Evolutionary conservation across 2,888 invertebrate genomes (phyloP), one percentile per base, ranked within the genome.

Genomic region (Agonum fuliginosum): DNA sequence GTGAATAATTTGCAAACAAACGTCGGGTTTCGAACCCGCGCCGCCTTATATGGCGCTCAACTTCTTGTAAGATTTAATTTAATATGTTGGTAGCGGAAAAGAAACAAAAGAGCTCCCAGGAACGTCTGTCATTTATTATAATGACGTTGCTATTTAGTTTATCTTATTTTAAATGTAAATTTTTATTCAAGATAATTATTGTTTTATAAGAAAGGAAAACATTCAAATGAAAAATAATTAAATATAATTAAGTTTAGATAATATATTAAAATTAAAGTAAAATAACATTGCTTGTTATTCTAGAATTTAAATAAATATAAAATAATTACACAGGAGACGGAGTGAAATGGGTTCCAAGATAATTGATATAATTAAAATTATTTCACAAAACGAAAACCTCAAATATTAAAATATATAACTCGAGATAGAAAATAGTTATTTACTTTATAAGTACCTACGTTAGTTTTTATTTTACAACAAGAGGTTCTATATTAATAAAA

Each of bases 231-330:
- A 24, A 54, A 54, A 54, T 54, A 54, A 54, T 54, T 54, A 54
- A 54, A 54, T 54, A 54, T 54, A 54, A 54, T 54, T 54, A 54
- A 54, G 24, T 12, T 22, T 5, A 54, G 54, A 54, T 54, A 54
- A 24, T 54, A 54, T 54, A 54, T 54, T 24, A 54, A 54, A 54
- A 54, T 54, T 54, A 54, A 54, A 54, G 22, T 54, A 54, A n/a
- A 54, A 54, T 54, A 54, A 24, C 22, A 54, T 54, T 24, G 54
- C 24, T 12, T 22, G 24, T 24, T 54, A 22, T 54, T 54, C 54
- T 24, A 54, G 54, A 54, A 62, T 62, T 62, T 62, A 62, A 62
- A 62, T 62, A 62, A 62, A 62, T 62, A 62, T 34, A 62, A 34
- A 48, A 48, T 48, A 48, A 34, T 30, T 62, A 19, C 17, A 34